Conservation (phyloP, 2,113 vertebrate species). For the Sula dactylatra region DNA sequence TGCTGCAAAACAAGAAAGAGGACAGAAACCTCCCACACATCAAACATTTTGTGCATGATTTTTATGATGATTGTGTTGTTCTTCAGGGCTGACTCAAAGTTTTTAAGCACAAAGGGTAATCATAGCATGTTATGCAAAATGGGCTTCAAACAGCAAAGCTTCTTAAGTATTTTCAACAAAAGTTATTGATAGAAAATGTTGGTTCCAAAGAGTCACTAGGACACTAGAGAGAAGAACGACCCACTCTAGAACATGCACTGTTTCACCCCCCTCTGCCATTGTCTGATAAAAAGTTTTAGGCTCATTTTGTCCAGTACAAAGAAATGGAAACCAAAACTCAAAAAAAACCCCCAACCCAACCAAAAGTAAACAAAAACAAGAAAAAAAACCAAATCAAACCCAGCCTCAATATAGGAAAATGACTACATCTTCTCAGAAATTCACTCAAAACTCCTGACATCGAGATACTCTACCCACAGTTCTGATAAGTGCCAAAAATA, state of each 20-base stretch:
- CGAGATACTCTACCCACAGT: neutral
- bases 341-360: neutral
- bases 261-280: neutral
- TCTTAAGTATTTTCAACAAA: neutral
- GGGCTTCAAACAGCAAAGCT: neutral
- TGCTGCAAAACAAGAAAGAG: constrained; percentile 7
- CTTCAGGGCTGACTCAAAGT: neutral
- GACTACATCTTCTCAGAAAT: neutral
- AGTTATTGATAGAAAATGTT: neutral
- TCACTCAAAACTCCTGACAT: neutral
- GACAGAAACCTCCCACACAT: neutral
- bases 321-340: neutral
- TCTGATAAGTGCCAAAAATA: neutral
- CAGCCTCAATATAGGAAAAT: neutral
- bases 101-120: neutral
- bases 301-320: neutral
- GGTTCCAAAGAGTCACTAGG: neutral
- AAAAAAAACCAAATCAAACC: neutral
- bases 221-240: neutral
- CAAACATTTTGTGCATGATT: neutral
- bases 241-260: neutral
- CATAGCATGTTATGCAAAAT: neutral
- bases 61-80: neutral
- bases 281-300: neutral
- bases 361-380: neutral